phyloP scores from a whole-genome alignment of 2,888 invertebrate genomes.

The Leptinotarsa juncta region DNA sequence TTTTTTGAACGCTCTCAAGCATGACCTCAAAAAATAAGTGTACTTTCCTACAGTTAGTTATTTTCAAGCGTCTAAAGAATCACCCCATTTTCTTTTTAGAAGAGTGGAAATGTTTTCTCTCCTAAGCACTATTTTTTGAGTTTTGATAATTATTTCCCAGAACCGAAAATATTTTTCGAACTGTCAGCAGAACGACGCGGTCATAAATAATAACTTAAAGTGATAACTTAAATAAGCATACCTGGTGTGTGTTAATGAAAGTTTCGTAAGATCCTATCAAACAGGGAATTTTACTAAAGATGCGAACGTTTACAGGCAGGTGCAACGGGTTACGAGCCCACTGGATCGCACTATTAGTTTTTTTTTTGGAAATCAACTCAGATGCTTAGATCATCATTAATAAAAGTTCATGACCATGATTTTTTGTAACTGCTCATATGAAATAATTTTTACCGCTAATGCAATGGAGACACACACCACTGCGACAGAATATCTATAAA shows the following conservation, averaged over 20 bases:
- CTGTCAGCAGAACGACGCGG: slow-evolving; percentile 42
- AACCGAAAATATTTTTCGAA: slow-evolving; percentile 37
- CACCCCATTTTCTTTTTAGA: background rate
- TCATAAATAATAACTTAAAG: slow-evolving; percentile 56
- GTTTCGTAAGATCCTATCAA: slow-evolving; percentile 55
- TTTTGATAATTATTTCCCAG: slow-evolving; percentile 36
- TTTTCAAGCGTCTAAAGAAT: too few relatives aligned
- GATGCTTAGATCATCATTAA: too few relatives aligned
- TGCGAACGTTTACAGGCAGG: slow-evolving; percentile 59
- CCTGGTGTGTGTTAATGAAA: slow-evolving; percentile 56
- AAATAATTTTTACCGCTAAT: too few relatives aligned
- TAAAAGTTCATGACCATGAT: too few relatives aligned
- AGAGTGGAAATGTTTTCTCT: slow-evolving; percentile 2
- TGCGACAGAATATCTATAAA: too few relatives aligned
- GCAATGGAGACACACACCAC: too few relatives aligned
- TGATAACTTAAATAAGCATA: slow-evolving; percentile 59
- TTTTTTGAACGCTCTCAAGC: too few relatives aligned
- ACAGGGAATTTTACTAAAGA: slow-evolving; percentile 55
- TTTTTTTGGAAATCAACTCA: too few relatives aligned
- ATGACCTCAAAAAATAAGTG: too few relatives aligned
- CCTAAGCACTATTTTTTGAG: slow-evolving; percentile 25
- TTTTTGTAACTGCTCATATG: too few relatives aligned
- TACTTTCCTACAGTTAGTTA: too few relatives aligned
- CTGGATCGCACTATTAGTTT: slow-evolving; percentile 33
- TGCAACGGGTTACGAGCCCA: slow-evolving; percentile 55